Evolutionary conservation across 2,888 invertebrate species (phyloP).

Genomic region (Rhingia campestris): DNA sequence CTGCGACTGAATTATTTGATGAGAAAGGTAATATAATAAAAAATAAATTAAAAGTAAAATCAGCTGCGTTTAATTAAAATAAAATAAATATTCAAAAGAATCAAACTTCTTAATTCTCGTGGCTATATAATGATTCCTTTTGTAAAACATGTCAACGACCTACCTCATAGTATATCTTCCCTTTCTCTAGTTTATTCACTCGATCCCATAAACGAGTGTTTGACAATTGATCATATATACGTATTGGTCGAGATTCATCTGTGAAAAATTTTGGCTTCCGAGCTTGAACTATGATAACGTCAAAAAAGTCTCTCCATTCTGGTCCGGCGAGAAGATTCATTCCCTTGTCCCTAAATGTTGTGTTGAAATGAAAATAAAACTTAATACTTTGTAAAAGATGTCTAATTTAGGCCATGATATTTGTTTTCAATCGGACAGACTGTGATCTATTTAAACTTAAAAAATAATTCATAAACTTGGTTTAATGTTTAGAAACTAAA

Average conservation of each 20-base stretch:
- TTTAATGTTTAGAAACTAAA: neutral
- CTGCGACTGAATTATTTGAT: too few species aligned
- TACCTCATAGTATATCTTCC: slow-evolving; percentile 96
- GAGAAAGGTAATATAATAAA: too few species aligned
- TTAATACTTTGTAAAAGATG: neutral
- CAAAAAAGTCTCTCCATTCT: slow-evolving; percentile 95
- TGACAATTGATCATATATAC: slow-evolving; percentile 92
- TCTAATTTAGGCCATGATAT: slow-evolving; percentile 1
- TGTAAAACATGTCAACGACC: too few species aligned
- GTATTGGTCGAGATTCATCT: slow-evolving; percentile 93
- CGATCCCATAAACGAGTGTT: slow-evolving; percentile 95
- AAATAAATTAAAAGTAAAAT: too few species aligned
- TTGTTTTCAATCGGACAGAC: neutral
- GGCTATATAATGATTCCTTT: too few species aligned
- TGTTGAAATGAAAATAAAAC: neutral
- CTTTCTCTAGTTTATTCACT: slow-evolving; percentile 92
- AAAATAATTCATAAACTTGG: neutral
- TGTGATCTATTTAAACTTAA: neutral
- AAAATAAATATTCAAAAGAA: too few species aligned
- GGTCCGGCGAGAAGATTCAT: slow-evolving; percentile 94
- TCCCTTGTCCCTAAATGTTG: slow-evolving; percentile 89
- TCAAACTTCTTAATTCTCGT: too few species aligned
- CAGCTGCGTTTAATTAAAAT: too few species aligned
- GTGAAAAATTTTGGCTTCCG: slow-evolving; percentile 98
- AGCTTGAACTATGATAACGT: slow-evolving; percentile 96